Base-by-base conservation (phyloP, 2,888 invertebrate genomes). In the Drosophila mettleri region DNA sequence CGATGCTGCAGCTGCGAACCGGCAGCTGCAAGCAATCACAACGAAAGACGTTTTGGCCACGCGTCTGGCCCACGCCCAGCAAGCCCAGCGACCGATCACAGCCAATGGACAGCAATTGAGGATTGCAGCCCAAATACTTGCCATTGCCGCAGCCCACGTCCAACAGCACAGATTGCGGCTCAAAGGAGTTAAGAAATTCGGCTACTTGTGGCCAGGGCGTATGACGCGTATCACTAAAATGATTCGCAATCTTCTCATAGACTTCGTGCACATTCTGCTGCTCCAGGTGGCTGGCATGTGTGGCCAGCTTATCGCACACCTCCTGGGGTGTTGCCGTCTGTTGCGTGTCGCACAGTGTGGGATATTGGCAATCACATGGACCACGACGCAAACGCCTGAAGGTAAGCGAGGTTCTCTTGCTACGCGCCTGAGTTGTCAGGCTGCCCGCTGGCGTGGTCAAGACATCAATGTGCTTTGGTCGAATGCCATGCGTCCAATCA, bases 61-160 rank as follows among this genome's bases (percentile, higher is more conserved):
- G 93, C 9, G 92, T 80, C 69, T 65, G 71, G 54, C 96, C 96
- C 43, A 97, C 95, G 67, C 93, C 92, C 2, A 93, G 92, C 86
- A 99, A 91, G 80, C 95, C 94, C 86, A 93, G 88, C 92, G 97
- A 94, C 88, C 96, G 94, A 93, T 97, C 99, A 92, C 96, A 95
- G 1, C 98, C 98, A 63, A 98, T 93, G 95, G 96, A 71, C 7
- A 90, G 62, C 0, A 86, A 18, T 12, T 74, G 41, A 0, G 69
- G 36, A 71, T 88, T 94, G 59, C 86, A 83, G 14, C 71, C 71
- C 1, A 99, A 94, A 92, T 99, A 99, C 94, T 99, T 99, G 39
- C 99, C 99, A 93, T 99, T 99, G 10, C 99, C 99, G 92, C 99
- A 98, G 7, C 99, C 99, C 36, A 99, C 94, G 92, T 99, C 99